A percentile compares a stretch with the other conserved stretches of the same genome.
Conservation (phyloP, 2,113 vertebrate species). For the Petroica traversi region DNA sequence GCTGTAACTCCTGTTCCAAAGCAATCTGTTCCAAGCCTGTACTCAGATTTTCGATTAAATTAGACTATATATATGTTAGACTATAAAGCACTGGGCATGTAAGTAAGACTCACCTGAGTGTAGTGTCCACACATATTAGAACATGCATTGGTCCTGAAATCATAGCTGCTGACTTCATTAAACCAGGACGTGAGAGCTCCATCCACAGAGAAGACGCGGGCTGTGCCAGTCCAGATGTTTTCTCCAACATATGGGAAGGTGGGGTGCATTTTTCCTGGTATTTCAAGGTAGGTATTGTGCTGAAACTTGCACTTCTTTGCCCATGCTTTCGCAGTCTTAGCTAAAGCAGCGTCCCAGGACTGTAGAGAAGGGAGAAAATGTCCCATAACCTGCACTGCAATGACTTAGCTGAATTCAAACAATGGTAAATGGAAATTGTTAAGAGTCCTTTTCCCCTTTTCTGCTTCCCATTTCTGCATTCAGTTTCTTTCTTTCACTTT, state of each 20-base stretch:
- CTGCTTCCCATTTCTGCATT: background rate
- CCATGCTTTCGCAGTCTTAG: constrained; percentile 74
- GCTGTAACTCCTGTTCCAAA: background rate
- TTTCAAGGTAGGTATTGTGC: constrained; percentile 59
- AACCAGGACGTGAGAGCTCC: constrained; percentile 61
- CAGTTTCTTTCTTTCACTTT: background rate
- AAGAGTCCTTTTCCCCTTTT: background rate
- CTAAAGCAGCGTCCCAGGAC: constrained; percentile 77
- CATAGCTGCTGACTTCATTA: constrained; percentile 47
- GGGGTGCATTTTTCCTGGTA: constrained; percentile 48
- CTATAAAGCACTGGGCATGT: background rate
- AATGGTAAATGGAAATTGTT: background rate
- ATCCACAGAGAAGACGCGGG: constrained; percentile 57
- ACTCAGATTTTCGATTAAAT: background rate
- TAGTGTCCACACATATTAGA: constrained; percentile 62
- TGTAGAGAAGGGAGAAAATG: constrained; percentile 32
- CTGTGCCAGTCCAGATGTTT: constrained; percentile 74
- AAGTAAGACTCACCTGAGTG: constrained; percentile 64
- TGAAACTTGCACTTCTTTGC: constrained; percentile 66
- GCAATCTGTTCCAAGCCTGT: background rate
- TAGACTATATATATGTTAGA: background rate
- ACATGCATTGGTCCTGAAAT: constrained; percentile 47
- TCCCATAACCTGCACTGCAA: background rate
- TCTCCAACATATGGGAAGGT: constrained; percentile 66
- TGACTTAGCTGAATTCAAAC: background rate